A percentile compares a stretch with the other conserved stretches of the same genome.
These are phyloP conservation scores for Suricata suricatta DNA, from an alignment of 2,113 vertebrate genomes.

Conservation along the genomic window DNA sequence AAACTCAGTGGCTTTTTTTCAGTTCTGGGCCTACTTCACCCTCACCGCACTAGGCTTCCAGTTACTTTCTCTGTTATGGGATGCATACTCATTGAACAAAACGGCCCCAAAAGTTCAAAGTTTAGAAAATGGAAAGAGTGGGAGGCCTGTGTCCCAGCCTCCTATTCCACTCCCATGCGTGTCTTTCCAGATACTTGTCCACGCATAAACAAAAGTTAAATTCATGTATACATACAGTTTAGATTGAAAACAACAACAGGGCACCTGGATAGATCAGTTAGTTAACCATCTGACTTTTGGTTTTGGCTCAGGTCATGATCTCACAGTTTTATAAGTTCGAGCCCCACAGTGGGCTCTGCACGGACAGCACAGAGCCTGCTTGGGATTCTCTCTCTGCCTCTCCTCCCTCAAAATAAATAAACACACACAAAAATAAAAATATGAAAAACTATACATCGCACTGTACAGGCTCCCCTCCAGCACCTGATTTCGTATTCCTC, in stretches of 20 bases:
- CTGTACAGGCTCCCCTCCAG: not conserved
- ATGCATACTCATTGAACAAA: not conserved
- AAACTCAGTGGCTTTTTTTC: not conserved
- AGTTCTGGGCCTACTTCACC: not conserved
- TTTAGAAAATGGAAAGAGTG: not conserved
- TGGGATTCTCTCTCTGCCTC: not conserved
- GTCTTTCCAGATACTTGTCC: not conserved
- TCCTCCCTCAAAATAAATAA: not conserved
- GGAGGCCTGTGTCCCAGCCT: not conserved
- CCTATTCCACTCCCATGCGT: not conserved
- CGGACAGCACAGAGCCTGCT: not conserved
- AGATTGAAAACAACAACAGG: not conserved
- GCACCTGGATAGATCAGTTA: not conserved
- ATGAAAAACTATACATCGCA: not conserved
- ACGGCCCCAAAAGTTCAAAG: not conserved
- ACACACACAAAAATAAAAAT: not conserved
- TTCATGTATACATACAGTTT: not conserved
- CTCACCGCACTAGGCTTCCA: no score
- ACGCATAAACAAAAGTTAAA: not conserved
- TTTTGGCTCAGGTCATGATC: not conserved
- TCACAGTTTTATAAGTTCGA: not conserved
- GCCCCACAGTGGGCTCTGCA: not conserved
- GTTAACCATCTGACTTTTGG: not conserved
- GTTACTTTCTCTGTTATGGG: not conserved
- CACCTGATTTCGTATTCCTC: not conserved